Conservation (phyloP, 2,113 vertebrate genomes). For the Arothron firmamentum region DNA sequence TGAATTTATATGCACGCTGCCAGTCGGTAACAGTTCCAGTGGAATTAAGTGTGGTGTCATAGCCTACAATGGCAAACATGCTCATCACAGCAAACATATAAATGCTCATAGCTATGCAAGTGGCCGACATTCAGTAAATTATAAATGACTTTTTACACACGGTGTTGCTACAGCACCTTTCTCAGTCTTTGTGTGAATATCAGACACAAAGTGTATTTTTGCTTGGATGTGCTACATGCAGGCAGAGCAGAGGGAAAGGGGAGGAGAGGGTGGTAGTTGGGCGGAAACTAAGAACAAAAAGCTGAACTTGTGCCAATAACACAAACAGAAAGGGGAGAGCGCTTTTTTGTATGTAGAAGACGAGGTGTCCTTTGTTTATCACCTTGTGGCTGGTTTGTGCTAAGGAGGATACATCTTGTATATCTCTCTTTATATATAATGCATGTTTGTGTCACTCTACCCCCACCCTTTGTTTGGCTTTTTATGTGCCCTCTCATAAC, state of each 20-base stretch:
- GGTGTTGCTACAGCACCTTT: conserved; percentile 13
- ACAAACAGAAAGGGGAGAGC: conserved; percentile 22
- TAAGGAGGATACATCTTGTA: conserved; percentile 33
- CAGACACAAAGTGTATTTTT: conserved; percentile 39
- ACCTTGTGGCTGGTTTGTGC: conserved; percentile 51
- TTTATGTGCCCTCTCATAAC: conserved; percentile 50
- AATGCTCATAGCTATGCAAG: not conserved
- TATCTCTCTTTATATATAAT: not conserved
- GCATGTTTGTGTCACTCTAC: conserved; percentile 6
- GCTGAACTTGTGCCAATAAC: conserved; percentile 64
- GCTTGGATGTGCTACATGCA: conserved; percentile 38
- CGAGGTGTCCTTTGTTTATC: conserved; percentile 48
- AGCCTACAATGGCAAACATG: not conserved
- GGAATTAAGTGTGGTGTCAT: too few species aligned
- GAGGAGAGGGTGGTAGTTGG: conserved; percentile 38
- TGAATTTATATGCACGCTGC: too few species aligned
- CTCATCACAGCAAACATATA: not conserved
- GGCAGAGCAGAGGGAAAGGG: conserved; percentile 31
- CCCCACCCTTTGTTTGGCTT: conserved; percentile 21
- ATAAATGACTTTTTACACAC: conserved; percentile 7
- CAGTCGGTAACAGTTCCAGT: too few species aligned
- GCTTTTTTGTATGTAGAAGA: conserved; percentile 16
- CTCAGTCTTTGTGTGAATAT: conserved; percentile 29
- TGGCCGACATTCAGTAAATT: not conserved
- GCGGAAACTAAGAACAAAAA: conserved; percentile 66